Percentiles rank a stretch among this genome's conserved stretches.
Evolutionary conservation across 1,140 invertebrate genomes (phyloP).

Genomic region (Papilio dardanus): DNA sequence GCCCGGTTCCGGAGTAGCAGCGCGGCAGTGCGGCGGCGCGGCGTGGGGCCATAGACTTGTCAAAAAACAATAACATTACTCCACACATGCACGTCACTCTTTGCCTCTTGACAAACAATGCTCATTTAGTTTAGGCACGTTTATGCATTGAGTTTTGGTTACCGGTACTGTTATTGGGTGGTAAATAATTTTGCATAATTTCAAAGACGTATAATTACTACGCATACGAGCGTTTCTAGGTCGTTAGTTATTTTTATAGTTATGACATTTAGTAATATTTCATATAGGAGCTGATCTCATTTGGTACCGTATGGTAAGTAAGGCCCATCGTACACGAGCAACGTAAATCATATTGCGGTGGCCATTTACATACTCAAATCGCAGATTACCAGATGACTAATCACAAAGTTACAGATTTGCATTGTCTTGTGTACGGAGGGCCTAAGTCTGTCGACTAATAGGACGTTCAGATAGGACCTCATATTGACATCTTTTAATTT

Average conservation of each 20-base stretch:
- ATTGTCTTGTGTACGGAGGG: no score
- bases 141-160: constrained; percentile 23
- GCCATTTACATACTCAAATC: no score
- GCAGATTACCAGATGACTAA: no score
- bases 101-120: constrained; percentile 8
- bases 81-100: constrained; percentile 8
- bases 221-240: constrained; percentile 7
- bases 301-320: neutral
- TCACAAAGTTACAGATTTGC: no score
- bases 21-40: no score
- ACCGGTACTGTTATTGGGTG: constrained; percentile 31
- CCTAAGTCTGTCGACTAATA: no score
- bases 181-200: constrained; percentile 33
- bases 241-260: constrained; percentile 2
- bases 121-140: constrained; percentile 29
- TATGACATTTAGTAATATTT: neutral
- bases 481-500: no score
- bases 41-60: constrained; percentile 5
- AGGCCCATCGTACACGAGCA: no score
- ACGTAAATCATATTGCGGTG: no score
- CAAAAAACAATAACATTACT: constrained; percentile 23
- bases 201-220: constrained; percentile 22
- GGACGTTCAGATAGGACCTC: no score
- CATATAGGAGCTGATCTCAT: neutral
- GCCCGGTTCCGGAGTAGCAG: neutral